A percentile compares a stretch with the other conserved stretches of the same genome.
Evolutionary conservation across 64 coral and sea anemone genomes (phyloP).

Genomic region (Acropora yongei): DNA sequence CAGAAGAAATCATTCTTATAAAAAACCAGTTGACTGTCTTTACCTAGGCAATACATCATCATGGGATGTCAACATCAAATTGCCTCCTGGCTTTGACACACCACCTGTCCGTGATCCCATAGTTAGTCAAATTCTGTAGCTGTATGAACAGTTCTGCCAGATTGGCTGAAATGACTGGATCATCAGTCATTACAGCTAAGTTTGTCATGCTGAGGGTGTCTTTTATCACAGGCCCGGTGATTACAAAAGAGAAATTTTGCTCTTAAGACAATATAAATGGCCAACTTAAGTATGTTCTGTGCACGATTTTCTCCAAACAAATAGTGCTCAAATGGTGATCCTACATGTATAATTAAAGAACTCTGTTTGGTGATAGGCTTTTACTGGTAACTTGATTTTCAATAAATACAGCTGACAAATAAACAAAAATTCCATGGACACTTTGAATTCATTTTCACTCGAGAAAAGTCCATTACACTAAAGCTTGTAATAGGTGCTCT

Average conservation of each 20-base stretch:
- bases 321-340: too few relatives aligned
- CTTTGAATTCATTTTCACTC: too few relatives aligned
- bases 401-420: too few relatives aligned
- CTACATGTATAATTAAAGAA: too few relatives aligned
- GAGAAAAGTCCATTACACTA: too few relatives aligned
- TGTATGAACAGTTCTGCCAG: neutral
- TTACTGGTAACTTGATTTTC: too few relatives aligned
- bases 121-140: constrained; percentile 2
- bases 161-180: constrained; percentile 3
- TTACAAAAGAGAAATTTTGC: neutral
- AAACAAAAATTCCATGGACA: too few relatives aligned
- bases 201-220: neutral
- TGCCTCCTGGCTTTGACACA: neutral
- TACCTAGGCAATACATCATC: neutral
- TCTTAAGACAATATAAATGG: too few relatives aligned
- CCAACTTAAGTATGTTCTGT: neutral
- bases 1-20: too few relatives aligned
- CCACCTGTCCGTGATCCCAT: neutral
- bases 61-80: neutral
- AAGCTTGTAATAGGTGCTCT: too few relatives aligned
- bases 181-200: neutral
- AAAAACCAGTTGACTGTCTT: neutral
- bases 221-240: neutral
- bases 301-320: too few relatives aligned
- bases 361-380: too few relatives aligned